phyloP scores from a whole-genome alignment of 2,888 invertebrate genomes.

The Beris chalybata region DNA sequence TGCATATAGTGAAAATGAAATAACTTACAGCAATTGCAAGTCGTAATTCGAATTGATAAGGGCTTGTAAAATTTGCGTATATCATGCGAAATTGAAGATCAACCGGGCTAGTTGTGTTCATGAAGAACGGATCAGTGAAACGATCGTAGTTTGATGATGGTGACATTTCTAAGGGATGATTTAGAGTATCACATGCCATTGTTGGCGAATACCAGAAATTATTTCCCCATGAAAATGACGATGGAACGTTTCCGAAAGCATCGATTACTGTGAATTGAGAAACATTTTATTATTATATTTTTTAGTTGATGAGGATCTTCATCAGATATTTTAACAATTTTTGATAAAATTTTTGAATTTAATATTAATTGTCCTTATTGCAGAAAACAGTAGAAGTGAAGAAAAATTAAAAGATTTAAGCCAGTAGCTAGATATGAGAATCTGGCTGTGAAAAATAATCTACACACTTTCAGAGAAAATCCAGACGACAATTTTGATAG shows the following conservation, averaged over 20 bases:
- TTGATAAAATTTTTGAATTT: too few species aligned
- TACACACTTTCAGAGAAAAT: too few species aligned
- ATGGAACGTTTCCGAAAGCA: conserved; percentile 7
- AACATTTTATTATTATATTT: too few species aligned
- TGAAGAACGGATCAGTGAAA: conserved; percentile 2
- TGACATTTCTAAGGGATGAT: background rate
- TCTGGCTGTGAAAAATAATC: too few species aligned
- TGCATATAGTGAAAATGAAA: background rate
- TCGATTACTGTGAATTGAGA: conserved; percentile 3
- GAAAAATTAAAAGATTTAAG: too few species aligned
- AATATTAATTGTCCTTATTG: too few species aligned
- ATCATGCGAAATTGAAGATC: conserved; percentile 22
- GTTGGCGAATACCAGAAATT: conserved; percentile 7
- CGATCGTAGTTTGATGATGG: conserved; percentile 1
- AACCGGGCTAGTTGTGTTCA: background rate
- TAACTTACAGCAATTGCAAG: conserved; percentile 15
- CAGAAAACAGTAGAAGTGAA: too few species aligned
- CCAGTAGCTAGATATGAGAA: too few species aligned
- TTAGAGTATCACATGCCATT: conserved; percentile 9
- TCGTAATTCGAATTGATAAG: conserved; percentile 13
- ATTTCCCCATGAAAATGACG: conserved; percentile 11
- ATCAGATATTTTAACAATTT: too few species aligned
- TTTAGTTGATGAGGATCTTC: too few species aligned
- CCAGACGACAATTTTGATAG: too few species aligned
- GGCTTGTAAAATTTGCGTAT: conserved; percentile 27